Evolutionary conservation across 2,888 invertebrate genomes (phyloP).

Genomic region (Octonoba sinensis): DNA sequence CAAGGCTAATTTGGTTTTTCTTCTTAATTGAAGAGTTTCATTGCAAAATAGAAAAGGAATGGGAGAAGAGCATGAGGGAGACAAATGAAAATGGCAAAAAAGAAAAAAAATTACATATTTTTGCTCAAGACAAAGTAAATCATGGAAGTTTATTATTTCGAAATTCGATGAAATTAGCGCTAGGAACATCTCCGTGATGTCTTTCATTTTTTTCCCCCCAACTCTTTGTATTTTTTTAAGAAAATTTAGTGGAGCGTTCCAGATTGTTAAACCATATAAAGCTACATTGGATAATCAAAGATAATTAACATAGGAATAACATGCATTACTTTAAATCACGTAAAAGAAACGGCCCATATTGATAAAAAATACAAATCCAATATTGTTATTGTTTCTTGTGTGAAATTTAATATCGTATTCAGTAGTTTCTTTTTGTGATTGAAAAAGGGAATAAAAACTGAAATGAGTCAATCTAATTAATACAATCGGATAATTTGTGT

Average conservation of each 20-base stretch:
- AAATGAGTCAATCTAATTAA: conserved; percentile 48
- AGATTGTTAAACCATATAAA: conserved; percentile 62
- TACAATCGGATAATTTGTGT: conserved; percentile 51
- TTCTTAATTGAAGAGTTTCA: conserved; percentile 63
- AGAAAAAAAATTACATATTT: conserved; percentile 16
- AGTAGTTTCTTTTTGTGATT: conserved; percentile 18
- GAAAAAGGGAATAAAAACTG: conserved; percentile 6
- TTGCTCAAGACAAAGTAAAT: conserved; percentile 40
- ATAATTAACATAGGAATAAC: conserved; percentile 60
- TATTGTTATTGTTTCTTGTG: conserved; percentile 30
- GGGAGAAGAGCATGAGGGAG: conserved; percentile 10
- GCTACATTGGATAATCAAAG: conserved; percentile 56
- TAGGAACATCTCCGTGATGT: conserved; percentile 9
- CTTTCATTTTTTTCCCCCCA: conserved; percentile 2
- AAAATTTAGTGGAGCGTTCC: conserved; percentile 34
- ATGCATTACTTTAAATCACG: conserved; percentile 34
- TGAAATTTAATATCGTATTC: conserved; percentile 44
- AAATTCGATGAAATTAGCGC: conserved; percentile 62
- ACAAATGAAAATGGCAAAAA: conserved; percentile 11
- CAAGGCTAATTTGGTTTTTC: conserved; percentile 58
- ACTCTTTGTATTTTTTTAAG: conserved; percentile 11
- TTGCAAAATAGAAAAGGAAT: conserved; percentile 46
- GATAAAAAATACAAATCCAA: conserved; percentile 39
- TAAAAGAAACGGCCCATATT: conserved; percentile 33
- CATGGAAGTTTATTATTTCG: conserved; percentile 61